phyloP scores from a whole-genome alignment of 2,797 vertebrate species.

The Anguilla anguilla region DNA sequence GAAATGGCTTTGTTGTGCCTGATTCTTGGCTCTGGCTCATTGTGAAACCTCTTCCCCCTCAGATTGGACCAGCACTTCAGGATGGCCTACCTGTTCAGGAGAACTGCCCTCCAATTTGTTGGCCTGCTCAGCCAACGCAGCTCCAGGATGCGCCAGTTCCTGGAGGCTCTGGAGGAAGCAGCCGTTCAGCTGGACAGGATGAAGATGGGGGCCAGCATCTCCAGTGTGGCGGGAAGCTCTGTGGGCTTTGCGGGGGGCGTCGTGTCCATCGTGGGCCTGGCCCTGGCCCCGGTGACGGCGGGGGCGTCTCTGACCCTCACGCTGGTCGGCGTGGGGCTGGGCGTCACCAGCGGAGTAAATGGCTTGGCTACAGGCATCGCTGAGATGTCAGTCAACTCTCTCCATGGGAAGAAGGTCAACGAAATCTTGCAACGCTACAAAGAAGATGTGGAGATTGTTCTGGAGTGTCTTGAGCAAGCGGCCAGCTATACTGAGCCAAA shows the following conservation, averaged over 20 bases:
- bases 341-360: constrained; percentile 63
- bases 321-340: constrained; percentile 56
- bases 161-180: constrained; percentile 56
- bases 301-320: constrained; percentile 63
- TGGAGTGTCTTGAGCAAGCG: constrained; percentile 50
- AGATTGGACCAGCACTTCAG: constrained; percentile 62
- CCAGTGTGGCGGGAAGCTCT: constrained; percentile 68
- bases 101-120: constrained; percentile 49
- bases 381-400: constrained; percentile 55
- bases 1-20: not conserved
- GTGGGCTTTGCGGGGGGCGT: constrained; percentile 63
- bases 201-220: constrained; percentile 67
- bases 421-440: constrained; percentile 59
- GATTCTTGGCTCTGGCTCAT: not conserved
- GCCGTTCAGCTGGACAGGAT: constrained; percentile 67
- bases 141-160: constrained; percentile 58
- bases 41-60: constrained; percentile 10
- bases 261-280: constrained; percentile 67
- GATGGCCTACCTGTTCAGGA: constrained; percentile 59
- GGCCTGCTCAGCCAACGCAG: constrained; percentile 44
- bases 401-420: constrained; percentile 49
- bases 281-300: constrained; percentile 64
- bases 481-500: not conserved
- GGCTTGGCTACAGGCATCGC: constrained; percentile 54
- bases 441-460: constrained; percentile 56